Percentiles rank a stretch among this genome's conserved stretches.
These are phyloP conservation scores for Pocillopora verrucosa DNA, from an alignment of 64 coral and sea anemone genomes.

Conservation along the genomic window DNA sequence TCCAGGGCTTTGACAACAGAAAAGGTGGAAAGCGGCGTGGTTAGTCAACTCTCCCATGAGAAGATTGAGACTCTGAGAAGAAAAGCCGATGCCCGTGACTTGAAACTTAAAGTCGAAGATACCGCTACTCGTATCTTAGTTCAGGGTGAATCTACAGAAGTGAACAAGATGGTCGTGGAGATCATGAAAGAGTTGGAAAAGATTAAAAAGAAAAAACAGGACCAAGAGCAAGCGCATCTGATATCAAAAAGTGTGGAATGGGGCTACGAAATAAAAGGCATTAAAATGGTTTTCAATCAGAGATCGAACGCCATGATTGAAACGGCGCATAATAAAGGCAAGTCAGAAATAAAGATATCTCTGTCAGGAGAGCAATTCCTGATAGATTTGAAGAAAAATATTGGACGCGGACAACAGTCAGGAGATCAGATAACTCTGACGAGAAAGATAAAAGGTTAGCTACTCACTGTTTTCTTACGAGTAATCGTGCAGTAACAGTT, in stretches of 20 bases:
- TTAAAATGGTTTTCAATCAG: background rate
- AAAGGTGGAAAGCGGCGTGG: conserved; percentile 16
- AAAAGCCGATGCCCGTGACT: conserved; percentile 51
- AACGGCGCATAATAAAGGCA: background rate
- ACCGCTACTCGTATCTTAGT: conserved; percentile 36
- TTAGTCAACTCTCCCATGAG: conserved; percentile 20
- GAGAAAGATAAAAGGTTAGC: background rate
- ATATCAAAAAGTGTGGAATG: conserved; percentile 19
- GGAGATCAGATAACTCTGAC: background rate
- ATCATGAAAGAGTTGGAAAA: conserved; percentile 35
- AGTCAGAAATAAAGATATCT: background rate
- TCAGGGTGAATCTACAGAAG: conserved; percentile 45
- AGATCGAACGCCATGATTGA: background rate
- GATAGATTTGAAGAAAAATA: conserved; percentile 22
- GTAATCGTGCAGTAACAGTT: too few species aligned
- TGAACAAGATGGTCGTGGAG: conserved; percentile 40
- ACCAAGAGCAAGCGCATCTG: background rate
- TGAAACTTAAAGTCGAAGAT: conserved; percentile 39
- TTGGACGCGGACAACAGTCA: background rate
- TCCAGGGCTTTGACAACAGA: conserved; percentile 33
- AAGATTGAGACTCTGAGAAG: conserved; percentile 22
- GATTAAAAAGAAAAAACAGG: conserved; percentile 30
- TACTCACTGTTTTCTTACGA: too few species aligned
- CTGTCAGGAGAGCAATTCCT: conserved; percentile 7
- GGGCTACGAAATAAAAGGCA: conserved; percentile 21